Conservation (phyloP, 2,113 vertebrate genomes). For the Hydrolagus affinis region DNA sequence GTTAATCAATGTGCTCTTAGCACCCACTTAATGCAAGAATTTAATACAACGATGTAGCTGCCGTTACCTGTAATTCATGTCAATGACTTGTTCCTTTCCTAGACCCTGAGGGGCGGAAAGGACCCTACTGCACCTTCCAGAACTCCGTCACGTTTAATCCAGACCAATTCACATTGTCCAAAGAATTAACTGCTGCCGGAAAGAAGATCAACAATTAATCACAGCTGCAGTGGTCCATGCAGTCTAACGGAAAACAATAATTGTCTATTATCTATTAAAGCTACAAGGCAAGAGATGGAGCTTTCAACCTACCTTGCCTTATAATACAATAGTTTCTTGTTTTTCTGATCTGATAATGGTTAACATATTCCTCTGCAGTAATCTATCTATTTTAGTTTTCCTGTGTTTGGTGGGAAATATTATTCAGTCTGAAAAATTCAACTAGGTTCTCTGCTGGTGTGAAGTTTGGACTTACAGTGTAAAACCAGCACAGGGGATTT, state of each 20-base stretch:
- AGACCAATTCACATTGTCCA: background rate
- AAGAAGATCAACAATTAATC: background rate
- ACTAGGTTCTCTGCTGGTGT: background rate
- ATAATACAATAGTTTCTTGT: background rate
- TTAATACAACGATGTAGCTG: conserved; percentile 37
- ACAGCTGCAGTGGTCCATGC: background rate
- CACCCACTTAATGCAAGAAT: conserved; percentile 36
- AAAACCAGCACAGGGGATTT: background rate
- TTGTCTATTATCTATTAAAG: background rate
- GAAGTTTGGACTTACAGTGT: background rate
- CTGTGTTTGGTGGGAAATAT: background rate
- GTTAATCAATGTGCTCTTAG: background rate
- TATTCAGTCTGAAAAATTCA: conserved; percentile 6
- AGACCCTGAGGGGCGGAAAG: background rate
- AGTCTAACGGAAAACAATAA: background rate
- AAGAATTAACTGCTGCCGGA: background rate
- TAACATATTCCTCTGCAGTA: background rate
- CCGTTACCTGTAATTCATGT: background rate
- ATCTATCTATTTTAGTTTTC: background rate
- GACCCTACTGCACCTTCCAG: background rate
- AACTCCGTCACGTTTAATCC: background rate
- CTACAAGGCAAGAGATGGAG: background rate
- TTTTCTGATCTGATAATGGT: background rate
- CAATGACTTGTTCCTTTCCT: conserved; percentile 32
- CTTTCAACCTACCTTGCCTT: background rate